Percentiles rank a stretch among this genome's conserved stretches.
These are phyloP conservation scores for Bombus consobrinus DNA, from an alignment of 1,140 invertebrate genomes.

Conservation along the genomic window DNA sequence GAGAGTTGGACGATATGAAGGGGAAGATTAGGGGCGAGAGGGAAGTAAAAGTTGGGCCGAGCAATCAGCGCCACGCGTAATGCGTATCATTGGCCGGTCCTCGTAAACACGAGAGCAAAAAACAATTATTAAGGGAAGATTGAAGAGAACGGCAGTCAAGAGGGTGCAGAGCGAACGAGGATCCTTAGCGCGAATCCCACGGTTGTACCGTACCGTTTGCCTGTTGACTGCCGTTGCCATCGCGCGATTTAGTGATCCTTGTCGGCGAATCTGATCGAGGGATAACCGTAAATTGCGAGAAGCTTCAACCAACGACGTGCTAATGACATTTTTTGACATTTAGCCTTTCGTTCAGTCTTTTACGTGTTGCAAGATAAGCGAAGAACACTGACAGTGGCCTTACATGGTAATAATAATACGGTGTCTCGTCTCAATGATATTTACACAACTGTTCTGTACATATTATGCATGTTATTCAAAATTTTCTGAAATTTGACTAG, in stretches of 20 bases:
- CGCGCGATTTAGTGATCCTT: background rate
- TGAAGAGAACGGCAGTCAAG: constrained; percentile 53
- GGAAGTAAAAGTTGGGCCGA: constrained; percentile 27
- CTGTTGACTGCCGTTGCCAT: background rate
- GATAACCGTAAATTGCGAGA: constrained; percentile 8
- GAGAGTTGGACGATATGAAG: too few relatives aligned
- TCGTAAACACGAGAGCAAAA: constrained; percentile 65
- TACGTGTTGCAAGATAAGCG: too few relatives aligned
- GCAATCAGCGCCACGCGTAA: constrained; percentile 61
- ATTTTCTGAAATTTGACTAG: too few relatives aligned
- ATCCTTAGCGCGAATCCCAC: constrained; percentile 60
- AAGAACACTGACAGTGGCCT: too few relatives aligned
- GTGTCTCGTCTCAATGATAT: too few relatives aligned
- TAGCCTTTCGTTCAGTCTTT: background rate
- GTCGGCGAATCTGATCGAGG: constrained; percentile 16
- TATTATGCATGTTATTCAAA: too few relatives aligned
- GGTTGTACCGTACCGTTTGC: constrained; percentile 28
- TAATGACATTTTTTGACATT: constrained; percentile 23
- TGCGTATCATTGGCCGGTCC: constrained; percentile 66
- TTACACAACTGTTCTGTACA: too few relatives aligned
- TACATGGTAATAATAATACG: too few relatives aligned
- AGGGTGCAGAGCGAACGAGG: constrained; percentile 35
- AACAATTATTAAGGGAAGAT: constrained; percentile 69
- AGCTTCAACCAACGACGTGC: constrained; percentile 11
- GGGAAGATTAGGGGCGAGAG: background rate